phyloP scores from a whole-genome alignment of 2,888 invertebrate genomes.

The Brassicogethes aeneus region DNA sequence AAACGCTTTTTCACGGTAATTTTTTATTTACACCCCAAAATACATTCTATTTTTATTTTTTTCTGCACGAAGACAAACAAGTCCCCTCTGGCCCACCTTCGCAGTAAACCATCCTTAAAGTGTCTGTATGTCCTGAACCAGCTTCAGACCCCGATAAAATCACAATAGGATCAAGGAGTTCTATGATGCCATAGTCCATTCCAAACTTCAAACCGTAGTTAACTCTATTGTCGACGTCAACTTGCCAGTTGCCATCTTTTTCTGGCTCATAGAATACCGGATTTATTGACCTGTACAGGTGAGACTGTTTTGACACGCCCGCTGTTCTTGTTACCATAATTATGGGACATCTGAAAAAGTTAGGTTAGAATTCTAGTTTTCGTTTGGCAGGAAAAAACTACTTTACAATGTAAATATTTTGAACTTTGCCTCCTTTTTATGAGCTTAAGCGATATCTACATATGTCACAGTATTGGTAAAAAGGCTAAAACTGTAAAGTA shows the following conservation, averaged over 20 bases:
- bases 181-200: slow-evolving; percentile 50
- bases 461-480: no score
- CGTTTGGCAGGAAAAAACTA: no score
- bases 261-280: slow-evolving; percentile 43
- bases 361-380: no score
- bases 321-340: slow-evolving; percentile 59
- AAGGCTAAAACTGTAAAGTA: no score
- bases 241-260: slow-evolving; percentile 2
- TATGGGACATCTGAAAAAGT: slow-evolving; percentile 50
- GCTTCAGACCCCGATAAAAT: slow-evolving; percentile 55
- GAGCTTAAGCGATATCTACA: no score
- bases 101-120: slow-evolving; percentile 52
- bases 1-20: no score
- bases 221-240: slow-evolving; percentile 50
- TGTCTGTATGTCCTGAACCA: slow-evolving; percentile 57
- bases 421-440: no score
- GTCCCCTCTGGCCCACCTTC: no score
- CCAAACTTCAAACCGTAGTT: slow-evolving; percentile 49
- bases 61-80: no score
- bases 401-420: no score
- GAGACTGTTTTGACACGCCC: slow-evolving; percentile 56
- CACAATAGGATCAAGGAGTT: slow-evolving; percentile 56
- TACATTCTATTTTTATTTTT: no score
- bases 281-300: slow-evolving; percentile 47
- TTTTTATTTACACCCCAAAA: no score